Percentiles rank a stretch among this genome's conserved stretches.
Conservation (phyloP, 1,140 invertebrate genomes). For the Pseudomyrmex gracilis region DNA sequence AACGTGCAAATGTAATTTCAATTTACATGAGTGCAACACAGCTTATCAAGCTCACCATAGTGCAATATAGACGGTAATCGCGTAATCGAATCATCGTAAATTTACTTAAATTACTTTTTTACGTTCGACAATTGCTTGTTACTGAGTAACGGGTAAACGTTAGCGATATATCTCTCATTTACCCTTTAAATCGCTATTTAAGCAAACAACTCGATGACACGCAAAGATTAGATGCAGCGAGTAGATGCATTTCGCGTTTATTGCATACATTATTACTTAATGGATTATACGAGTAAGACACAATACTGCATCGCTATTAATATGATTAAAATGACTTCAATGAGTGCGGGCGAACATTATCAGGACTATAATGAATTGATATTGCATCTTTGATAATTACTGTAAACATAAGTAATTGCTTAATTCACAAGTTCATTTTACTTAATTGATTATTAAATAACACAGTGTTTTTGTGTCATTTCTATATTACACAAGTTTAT, state of each 20-base stretch:
- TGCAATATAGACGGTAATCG: not conserved
- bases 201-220: constrained; percentile 33
- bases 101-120: constrained; percentile 27
- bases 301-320: constrained; percentile 62
- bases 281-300: constrained; percentile 47
- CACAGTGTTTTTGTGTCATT: no score
- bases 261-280: constrained; percentile 47
- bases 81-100: constrained; percentile 13
- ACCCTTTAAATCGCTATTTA: constrained; percentile 36
- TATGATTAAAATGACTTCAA: constrained; percentile 63
- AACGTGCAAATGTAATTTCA: constrained; percentile 65
- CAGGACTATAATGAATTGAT: constrained; percentile 64
- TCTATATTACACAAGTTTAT: no score
- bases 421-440: not conserved
- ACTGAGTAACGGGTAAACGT: not conserved
- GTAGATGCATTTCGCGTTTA: constrained; percentile 21
- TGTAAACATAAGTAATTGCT: constrained; percentile 47
- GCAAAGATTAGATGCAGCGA: constrained; percentile 40
- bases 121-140: constrained; percentile 23
- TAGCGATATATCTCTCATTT: not conserved
- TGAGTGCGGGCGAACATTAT: constrained; percentile 31
- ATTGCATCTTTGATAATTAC: constrained; percentile 12
- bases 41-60: not conserved
- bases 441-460: not conserved
- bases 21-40: constrained; percentile 5